phyloP scores from a whole-genome alignment of 2,888 invertebrate species.

The Rhyacophila evoluta region DNA sequence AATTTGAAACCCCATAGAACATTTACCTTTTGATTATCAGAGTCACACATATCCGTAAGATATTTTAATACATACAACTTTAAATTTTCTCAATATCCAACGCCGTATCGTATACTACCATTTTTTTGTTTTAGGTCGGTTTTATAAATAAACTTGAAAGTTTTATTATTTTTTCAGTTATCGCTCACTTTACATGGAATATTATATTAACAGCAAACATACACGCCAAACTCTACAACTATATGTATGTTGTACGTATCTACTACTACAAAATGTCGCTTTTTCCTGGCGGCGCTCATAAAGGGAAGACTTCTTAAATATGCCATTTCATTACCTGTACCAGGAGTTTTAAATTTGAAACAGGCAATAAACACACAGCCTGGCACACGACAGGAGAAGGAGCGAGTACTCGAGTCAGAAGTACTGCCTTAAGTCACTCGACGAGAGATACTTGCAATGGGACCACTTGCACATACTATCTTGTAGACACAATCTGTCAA shows the following conservation, averaged over 20 bases:
- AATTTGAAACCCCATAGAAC: no score
- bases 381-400: neutral
- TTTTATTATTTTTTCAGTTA: no score
- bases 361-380: constrained; percentile 14
- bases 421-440: neutral
- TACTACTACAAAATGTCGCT: neutral
- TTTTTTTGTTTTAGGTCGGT: no score
- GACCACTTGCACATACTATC: neutral
- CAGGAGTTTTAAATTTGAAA: constrained; percentile 24
- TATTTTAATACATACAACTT: no score
- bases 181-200: no score
- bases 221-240: neutral
- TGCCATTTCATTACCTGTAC: constrained; percentile 10
- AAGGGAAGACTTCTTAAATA: constrained; percentile 16
- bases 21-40: no score
- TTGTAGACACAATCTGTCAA: constrained; percentile 16
- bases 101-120: no score
- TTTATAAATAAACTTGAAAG: no score
- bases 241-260: neutral
- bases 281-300: neutral
- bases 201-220: no score
- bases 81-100: no score
- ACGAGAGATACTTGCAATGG: neutral
- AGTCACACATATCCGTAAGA: no score
- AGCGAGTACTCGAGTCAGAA: neutral